phyloP scores from a whole-genome alignment of 2,113 vertebrate genomes.

The Tetrax tetrax region DNA sequence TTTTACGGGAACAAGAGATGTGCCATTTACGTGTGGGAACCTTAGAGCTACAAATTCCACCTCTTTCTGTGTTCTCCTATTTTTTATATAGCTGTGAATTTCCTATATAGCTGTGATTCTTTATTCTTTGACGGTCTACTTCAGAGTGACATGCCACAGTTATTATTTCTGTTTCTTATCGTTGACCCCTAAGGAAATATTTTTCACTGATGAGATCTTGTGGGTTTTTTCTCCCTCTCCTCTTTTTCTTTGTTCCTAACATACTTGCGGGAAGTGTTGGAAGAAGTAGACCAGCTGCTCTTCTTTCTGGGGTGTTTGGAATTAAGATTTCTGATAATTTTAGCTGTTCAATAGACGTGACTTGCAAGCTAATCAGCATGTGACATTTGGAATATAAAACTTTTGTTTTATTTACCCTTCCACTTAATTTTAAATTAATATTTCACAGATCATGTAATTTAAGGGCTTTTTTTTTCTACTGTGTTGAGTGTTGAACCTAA shows the following conservation, averaged over 20 bases:
- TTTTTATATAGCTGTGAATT: background rate
- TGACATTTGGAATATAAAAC: background rate
- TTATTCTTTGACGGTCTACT: background rate
- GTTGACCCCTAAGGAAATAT: background rate
- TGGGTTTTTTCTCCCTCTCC: fast-evolving
- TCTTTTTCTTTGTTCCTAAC: constrained; percentile 5
- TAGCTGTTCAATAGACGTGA: background rate
- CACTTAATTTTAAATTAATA: background rate
- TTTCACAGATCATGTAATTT: background rate
- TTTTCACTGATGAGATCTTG: background rate
- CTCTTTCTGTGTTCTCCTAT: background rate
- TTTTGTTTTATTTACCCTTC: constrained; percentile 9
- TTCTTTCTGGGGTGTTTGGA: background rate
- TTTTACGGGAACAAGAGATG: background rate
- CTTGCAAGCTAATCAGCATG: background rate
- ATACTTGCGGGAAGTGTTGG: background rate
- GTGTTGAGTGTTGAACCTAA: background rate
- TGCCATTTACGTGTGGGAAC: background rate
- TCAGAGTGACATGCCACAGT: background rate
- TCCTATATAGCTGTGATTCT: background rate
- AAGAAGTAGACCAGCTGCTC: background rate
- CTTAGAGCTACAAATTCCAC: background rate
- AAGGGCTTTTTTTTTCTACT: background rate
- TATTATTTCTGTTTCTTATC: background rate
- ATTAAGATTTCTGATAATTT: background rate